Conservation (phyloP, 2,113 vertebrate species). For the Oncorhynchus mykiss region DNA sequence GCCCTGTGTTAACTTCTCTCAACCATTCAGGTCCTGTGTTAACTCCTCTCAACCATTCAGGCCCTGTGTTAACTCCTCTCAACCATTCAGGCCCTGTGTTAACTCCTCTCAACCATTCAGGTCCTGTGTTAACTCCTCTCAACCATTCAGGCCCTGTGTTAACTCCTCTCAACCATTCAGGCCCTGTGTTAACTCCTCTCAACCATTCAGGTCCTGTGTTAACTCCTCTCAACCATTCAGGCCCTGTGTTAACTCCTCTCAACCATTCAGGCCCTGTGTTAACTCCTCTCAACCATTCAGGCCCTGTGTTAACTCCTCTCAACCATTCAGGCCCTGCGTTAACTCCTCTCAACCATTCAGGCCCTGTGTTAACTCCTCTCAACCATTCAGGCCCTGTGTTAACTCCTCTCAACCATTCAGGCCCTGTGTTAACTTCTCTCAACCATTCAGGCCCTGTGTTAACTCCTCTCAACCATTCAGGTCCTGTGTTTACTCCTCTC, state of each 20-base stretch:
- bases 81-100: too few relatives aligned
- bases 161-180: too few relatives aligned
- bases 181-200: too few relatives aligned
- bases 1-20: constrained; percentile 5
- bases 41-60: constrained; percentile 24
- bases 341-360: constrained; percentile 17
- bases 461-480: constrained; percentile 18
- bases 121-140: too few relatives aligned
- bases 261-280: too few relatives aligned
- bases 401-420: constrained; percentile 5
- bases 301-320: constrained; percentile 6
- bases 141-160: too few relatives aligned
- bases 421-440: constrained; percentile 1
- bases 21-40: constrained; percentile 6
- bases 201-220: too few relatives aligned
- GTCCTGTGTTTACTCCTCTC: constrained; percentile 1
- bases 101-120: too few relatives aligned
- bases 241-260: too few relatives aligned
- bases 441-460: constrained; percentile 3
- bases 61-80: too few relatives aligned
- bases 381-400: neutral
- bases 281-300: too few relatives aligned
- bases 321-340: constrained; percentile 6
- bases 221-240: too few relatives aligned
- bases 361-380: neutral